Evolutionary conservation across 2,888 invertebrate genomes (phyloP).

Genomic region (Polymixis flavicincta): DNA sequence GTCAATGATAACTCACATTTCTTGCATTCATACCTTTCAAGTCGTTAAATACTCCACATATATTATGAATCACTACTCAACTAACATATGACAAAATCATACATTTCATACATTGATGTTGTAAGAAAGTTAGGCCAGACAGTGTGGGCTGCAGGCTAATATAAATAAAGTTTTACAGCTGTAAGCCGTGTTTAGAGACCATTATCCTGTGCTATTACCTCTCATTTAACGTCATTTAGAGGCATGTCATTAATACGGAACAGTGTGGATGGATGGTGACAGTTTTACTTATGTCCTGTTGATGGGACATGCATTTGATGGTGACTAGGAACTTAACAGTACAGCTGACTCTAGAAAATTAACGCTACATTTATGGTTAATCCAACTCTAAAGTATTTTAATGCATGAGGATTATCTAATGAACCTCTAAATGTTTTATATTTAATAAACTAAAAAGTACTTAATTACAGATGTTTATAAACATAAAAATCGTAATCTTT

Average conservation of each 20-base stretch:
- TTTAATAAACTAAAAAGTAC: too few relatives aligned
- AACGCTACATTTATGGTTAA: not conserved
- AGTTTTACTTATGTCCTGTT: constrained; percentile 27
- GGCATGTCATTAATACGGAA: constrained; percentile 62
- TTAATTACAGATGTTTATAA: too few relatives aligned
- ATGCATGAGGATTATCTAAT: not conserved
- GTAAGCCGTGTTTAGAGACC: constrained; percentile 68
- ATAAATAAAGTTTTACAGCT: constrained; percentile 74
- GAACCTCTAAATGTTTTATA: not conserved
- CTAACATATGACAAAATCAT: constrained; percentile 40
- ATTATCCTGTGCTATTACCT: constrained; percentile 71
- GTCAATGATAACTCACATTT: not conserved
- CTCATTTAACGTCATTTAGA: constrained; percentile 71
- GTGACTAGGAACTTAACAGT: not conserved
- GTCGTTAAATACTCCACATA: not conserved
- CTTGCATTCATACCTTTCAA: not conserved
- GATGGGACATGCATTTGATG: constrained; percentile 13
- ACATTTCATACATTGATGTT: constrained; percentile 52
- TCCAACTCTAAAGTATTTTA: not conserved
- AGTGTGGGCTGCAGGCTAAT: constrained; percentile 70
- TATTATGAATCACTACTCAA: constrained; percentile 5
- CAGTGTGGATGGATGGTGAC: constrained; percentile 41
- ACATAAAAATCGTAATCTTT: too few relatives aligned
- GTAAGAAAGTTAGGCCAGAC: constrained; percentile 59
- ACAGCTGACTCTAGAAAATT: not conserved